Evolutionary conservation across 2,113 vertebrate species (phyloP), one percentile per base, ranked within the genome.

Genomic region (Seriola rivoliana): DNA sequence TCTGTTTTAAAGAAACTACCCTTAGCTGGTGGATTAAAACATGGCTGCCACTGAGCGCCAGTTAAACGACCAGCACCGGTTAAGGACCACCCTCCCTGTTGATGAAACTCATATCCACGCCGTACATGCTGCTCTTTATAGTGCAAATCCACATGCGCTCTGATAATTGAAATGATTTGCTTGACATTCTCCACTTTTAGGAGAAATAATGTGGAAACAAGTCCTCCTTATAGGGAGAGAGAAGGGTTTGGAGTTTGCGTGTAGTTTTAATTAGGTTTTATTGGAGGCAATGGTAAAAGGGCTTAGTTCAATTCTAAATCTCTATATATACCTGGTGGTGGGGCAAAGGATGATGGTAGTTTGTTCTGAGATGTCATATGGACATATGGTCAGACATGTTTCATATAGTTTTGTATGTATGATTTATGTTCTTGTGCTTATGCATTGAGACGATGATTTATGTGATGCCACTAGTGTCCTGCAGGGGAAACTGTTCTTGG

Each of bases 1-100:
- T 95, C 93, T 87, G 85, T 79, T 91, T 84, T 90, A 88, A 84
- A 92, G 89, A 85, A 89, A 88, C 90, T 89, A 84, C 84, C 89
- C 89, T 89, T 92, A 66, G 16, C 84, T 75, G 84, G 68, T 79
- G 69, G 81, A 88, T 91, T 87, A 76, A 82, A 92, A 91, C 92
- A 92, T 89, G 91, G 87, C 72, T 13, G 89, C 88, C 81, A 80
- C 81, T 80, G 85, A 82, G 78, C 42, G 68, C 16, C 3, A 84
- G 85, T 91, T 87, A 91, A 92, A 93, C 29, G 87, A 85, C 87
- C 73, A 62, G 85, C 75, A 60, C 55, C 23, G 50, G 74, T 85
- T 82, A 75, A 91, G 86, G 90, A 92, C 92, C 89, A 90, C 89
- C 85, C 83, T 91, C 83, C 60, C 78, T 67, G 85, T 89, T 87